A percentile compares a stretch with the other conserved stretches of the same genome.
phyloP scores from a whole-genome alignment of 2,113 vertebrate genomes.

The Bufo gargarizans region DNA sequence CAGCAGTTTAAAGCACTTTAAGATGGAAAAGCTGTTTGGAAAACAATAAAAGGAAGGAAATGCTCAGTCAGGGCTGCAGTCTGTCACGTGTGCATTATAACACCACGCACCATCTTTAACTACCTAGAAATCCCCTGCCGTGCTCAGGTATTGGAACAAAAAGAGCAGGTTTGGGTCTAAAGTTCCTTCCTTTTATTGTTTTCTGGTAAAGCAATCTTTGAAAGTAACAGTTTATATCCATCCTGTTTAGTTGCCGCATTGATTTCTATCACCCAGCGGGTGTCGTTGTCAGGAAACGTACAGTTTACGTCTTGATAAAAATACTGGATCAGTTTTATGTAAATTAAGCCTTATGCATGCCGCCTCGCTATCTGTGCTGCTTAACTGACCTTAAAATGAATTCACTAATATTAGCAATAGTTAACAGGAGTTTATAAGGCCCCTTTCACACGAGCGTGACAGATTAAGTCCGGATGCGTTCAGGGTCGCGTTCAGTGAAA shows the following conservation, averaged over 20 bases:
- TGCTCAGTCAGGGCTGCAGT: conserved; percentile 43
- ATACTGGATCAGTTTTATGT: conserved; percentile 34
- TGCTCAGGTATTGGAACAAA: conserved; percentile 57
- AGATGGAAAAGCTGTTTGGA: conserved; percentile 39
- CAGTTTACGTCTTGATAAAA: conserved; percentile 43
- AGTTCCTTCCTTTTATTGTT: conserved; percentile 60
- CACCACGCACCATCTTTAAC: conserved; percentile 49
- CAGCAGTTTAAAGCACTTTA: conserved; percentile 42
- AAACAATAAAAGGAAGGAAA: conserved; percentile 59
- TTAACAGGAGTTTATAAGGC: background rate
- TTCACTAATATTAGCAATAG: conserved; percentile 37
- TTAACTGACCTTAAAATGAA: conserved; percentile 32
- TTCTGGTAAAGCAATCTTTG: conserved; percentile 56
- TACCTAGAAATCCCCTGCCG: conserved; percentile 52
- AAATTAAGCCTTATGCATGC: conserved; percentile 36
- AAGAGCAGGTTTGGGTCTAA: conserved; percentile 51
- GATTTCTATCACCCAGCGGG: conserved; percentile 48
- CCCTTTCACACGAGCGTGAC: no score
- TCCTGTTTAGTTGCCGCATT: conserved; percentile 52
- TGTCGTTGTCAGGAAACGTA: conserved; percentile 49
- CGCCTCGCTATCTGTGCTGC: background rate
- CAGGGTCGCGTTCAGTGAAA: no score
- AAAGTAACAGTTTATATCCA: conserved; percentile 56
- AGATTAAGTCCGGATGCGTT: no score
- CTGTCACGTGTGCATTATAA: conserved; percentile 51